These are phyloP conservation scores for Cygnus buccinator DNA, from an alignment of 2,113 vertebrate genomes.

Conservation along the genomic window DNA sequence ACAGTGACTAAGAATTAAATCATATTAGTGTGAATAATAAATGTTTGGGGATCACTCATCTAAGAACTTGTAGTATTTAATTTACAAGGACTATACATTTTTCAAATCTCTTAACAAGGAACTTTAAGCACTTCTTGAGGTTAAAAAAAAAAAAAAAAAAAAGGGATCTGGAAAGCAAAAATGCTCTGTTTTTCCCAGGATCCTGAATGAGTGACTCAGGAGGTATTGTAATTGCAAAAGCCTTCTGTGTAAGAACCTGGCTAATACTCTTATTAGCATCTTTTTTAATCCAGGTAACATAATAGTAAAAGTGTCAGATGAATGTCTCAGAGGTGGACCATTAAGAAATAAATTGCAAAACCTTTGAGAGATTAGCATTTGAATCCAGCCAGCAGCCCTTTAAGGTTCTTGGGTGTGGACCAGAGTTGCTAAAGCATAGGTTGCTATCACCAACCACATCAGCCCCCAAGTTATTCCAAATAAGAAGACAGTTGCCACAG, in stretches of 20 bases:
- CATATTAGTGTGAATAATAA: slow-evolving; percentile 73
- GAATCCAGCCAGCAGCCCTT: slow-evolving; percentile 69
- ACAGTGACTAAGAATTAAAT: slow-evolving; percentile 61
- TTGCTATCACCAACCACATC: slow-evolving; percentile 27
- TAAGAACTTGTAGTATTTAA: slow-evolving; percentile 70
- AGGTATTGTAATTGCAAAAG: slow-evolving; percentile 68
- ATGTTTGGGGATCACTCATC: slow-evolving; percentile 74
- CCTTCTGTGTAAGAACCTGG: slow-evolving; percentile 68
- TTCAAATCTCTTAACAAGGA: slow-evolving; percentile 62
- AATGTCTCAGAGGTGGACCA: slow-evolving; percentile 79
- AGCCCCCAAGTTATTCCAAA: slow-evolving; percentile 37
- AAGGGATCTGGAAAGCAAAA: slow-evolving; percentile 9
- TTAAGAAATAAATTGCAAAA: slow-evolving; percentile 78
- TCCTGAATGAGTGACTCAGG: slow-evolving; percentile 61
- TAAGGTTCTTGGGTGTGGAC: slow-evolving; percentile 55
- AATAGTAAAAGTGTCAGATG: slow-evolving; percentile 69
- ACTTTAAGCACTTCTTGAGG: slow-evolving; percentile 54
- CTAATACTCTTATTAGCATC: slow-evolving; percentile 73
- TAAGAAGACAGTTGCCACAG: slow-evolving; percentile 28
- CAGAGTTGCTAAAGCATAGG: slow-evolving; percentile 18
- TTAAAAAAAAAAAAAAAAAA: not conserved
- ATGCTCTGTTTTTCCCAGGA: slow-evolving; percentile 18
- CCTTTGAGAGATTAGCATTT: slow-evolving; percentile 74
- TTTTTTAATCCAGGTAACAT: slow-evolving; percentile 75
- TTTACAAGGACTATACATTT: slow-evolving; percentile 70